Conservation (phyloP, 2,888 invertebrate species). For the Conchocele bisecta region DNA sequence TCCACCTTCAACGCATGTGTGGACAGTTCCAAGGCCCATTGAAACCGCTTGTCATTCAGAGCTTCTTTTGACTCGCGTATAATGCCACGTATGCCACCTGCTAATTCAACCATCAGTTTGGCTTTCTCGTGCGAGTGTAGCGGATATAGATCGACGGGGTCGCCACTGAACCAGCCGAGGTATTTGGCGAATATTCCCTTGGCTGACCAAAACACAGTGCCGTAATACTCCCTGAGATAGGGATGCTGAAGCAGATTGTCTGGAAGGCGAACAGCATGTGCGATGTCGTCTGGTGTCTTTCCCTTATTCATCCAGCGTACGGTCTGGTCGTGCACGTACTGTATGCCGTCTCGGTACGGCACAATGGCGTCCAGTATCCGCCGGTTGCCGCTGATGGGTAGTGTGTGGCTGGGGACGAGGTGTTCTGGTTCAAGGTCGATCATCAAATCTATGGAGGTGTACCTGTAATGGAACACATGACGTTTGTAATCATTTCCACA, state of each 20-base stretch:
- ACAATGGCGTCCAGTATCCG: slow-evolving; percentile 58
- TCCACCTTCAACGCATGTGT: slow-evolving; percentile 45
- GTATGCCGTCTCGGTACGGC: slow-evolving; percentile 75
- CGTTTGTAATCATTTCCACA: too few relatives aligned
- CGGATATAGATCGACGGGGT: slow-evolving; percentile 67
- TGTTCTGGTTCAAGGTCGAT: slow-evolving; percentile 66
- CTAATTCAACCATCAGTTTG: slow-evolving; percentile 61
- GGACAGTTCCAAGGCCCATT: slow-evolving; percentile 66
- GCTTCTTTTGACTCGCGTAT: too few relatives aligned
- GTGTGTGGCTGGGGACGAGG: slow-evolving; percentile 76
- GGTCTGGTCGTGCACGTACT: slow-evolving; percentile 78
- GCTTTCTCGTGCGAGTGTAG: slow-evolving; percentile 63
- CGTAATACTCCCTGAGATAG: slow-evolving; percentile 75
- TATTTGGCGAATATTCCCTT: slow-evolving; percentile 67
- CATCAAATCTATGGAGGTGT: slow-evolving; percentile 74
- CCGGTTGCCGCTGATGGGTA: slow-evolving; percentile 66
- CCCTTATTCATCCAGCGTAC: slow-evolving; percentile 76
- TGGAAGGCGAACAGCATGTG: slow-evolving; percentile 66
- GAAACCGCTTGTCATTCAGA: slow-evolving; percentile 49
- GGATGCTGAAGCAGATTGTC: slow-evolving; percentile 62
- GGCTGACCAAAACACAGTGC: slow-evolving; percentile 76
- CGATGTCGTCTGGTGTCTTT: slow-evolving; percentile 76
- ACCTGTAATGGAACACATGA: too few relatives aligned
- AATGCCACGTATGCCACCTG: too few relatives aligned
- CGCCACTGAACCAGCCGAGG: slow-evolving; percentile 72